Evolutionary conservation across 2,888 invertebrate genomes (phyloP).

Genomic region (Nephrotoma guestfalica): DNA sequence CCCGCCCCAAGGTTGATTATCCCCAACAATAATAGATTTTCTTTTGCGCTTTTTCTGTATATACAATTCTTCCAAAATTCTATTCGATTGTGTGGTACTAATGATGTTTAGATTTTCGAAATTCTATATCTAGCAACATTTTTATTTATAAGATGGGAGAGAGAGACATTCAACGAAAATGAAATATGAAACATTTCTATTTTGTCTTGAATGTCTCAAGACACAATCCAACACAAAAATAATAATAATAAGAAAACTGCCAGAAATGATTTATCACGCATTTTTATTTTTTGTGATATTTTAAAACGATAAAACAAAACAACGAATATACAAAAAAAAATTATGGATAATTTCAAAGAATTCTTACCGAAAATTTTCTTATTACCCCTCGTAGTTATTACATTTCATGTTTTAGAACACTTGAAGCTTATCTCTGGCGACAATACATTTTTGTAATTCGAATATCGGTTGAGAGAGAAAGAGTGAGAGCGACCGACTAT

Average conservation of each 20-base stretch:
- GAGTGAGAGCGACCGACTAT: neutral
- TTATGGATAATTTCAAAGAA: neutral
- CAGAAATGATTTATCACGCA: neutral
- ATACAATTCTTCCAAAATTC: neutral
- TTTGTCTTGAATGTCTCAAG: neutral
- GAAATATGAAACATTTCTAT: neutral
- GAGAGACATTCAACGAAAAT: neutral
- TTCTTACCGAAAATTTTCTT: neutral
- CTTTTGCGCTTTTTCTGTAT: neutral
- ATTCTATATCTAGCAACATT: neutral
- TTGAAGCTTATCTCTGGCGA: neutral
- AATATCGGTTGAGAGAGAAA: neutral
- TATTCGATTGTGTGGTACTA: neutral
- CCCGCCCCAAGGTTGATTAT: neutral
- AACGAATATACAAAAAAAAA: neutral
- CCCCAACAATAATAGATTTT: neutral
- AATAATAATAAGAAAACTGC: neutral
- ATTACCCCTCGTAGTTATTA: neutral
- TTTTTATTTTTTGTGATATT: neutral
- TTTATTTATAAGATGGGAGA: too few species aligned
- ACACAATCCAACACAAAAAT: neutral
- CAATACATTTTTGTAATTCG: neutral
- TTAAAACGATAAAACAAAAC: neutral
- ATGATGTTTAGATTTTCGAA: neutral
- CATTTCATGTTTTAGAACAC: neutral